Conservation (phyloP, 1,140 invertebrate genomes). For the Euborellia annulipes region DNA sequence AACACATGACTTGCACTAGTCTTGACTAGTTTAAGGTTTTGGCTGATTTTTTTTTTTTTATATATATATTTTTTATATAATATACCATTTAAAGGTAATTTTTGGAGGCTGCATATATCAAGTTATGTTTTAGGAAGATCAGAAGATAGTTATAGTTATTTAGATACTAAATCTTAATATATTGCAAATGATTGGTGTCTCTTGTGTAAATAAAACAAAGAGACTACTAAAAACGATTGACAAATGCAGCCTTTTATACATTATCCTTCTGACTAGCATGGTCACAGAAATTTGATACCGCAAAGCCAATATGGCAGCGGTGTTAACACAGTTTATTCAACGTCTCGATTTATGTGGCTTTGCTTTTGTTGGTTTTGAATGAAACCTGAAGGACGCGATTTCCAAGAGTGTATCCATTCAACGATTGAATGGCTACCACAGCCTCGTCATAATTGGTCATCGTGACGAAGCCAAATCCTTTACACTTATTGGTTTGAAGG, state of each 20-base stretch:
- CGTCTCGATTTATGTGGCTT: slow-evolving; percentile 52
- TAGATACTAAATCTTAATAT: too few relatives aligned
- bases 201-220: too few relatives aligned
- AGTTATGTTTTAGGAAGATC: too few relatives aligned
- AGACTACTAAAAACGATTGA: background rate
- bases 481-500: slow-evolving; percentile 96
- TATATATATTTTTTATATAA: too few relatives aligned
- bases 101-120: too few relatives aligned
- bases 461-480: slow-evolving; percentile 98
- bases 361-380: slow-evolving; percentile 91
- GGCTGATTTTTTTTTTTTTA: background rate
- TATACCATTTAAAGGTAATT: too few relatives aligned
- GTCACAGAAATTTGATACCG: slow-evolving; percentile 10
- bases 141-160: too few relatives aligned
- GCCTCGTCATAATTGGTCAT: slow-evolving; percentile 99
- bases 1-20: slow-evolving; percentile 21
- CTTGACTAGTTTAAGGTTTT: slow-evolving; percentile 17
- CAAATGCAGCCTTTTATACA: slow-evolving; percentile 11
- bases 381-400: slow-evolving; percentile 96
- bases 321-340: slow-evolving; percentile 13
- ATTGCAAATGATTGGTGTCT: too few relatives aligned
- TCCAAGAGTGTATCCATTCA: slow-evolving; percentile 94
- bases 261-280: slow-evolving; percentile 12
- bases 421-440: slow-evolving; percentile 88
- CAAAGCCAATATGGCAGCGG: slow-evolving; percentile 13